These are phyloP conservation scores for Bellardia pandia DNA, from an alignment of 2,888 invertebrate genomes.

Conservation along the genomic window DNA sequence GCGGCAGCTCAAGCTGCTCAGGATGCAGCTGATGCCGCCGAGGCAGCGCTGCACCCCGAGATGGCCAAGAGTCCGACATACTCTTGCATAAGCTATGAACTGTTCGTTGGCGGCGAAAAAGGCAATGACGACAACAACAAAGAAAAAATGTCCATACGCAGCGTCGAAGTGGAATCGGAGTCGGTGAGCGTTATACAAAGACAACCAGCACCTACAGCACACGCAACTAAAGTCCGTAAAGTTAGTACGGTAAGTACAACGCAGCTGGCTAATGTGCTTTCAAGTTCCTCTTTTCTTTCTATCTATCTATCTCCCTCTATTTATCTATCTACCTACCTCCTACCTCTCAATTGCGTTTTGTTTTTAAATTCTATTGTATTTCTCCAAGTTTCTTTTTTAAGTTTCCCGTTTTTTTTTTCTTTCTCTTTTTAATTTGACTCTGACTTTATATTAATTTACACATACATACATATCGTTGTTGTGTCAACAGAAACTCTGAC, in stretches of 20 bases:
- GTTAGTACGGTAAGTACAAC: constrained; percentile 94
- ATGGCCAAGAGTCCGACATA: constrained; percentile 96
- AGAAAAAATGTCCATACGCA: constrained; percentile 95
- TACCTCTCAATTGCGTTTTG: constrained; percentile 57
- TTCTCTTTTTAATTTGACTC: constrained; percentile 55
- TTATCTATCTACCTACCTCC: background rate
- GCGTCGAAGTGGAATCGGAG: constrained; percentile 94
- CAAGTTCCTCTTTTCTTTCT: constrained; percentile 74
- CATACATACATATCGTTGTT: background rate
- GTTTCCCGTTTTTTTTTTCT: constrained; percentile 59
- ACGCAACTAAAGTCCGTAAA: constrained; percentile 91
- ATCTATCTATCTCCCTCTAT: background rate
- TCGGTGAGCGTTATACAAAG: constrained; percentile 92
- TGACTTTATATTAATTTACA: background rate
- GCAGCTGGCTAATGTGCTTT: constrained; percentile 81
- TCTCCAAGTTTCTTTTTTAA: background rate
- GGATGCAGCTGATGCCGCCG: constrained; percentile 83
- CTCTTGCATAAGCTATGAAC: constrained; percentile 96
- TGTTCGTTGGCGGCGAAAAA: constrained; percentile 94
- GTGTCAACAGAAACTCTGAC: no score
- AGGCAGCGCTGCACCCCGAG: constrained; percentile 86
- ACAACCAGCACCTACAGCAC: constrained; percentile 85
- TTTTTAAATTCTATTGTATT: constrained; percentile 38
- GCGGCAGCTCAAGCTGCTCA: constrained; percentile 88
- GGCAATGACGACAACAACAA: constrained; percentile 95